A percentile compares a stretch with the other conserved stretches of the same genome.
Conservation (phyloP, 2,888 invertebrate species). For the Stenoptilia bipunctidactyla region DNA sequence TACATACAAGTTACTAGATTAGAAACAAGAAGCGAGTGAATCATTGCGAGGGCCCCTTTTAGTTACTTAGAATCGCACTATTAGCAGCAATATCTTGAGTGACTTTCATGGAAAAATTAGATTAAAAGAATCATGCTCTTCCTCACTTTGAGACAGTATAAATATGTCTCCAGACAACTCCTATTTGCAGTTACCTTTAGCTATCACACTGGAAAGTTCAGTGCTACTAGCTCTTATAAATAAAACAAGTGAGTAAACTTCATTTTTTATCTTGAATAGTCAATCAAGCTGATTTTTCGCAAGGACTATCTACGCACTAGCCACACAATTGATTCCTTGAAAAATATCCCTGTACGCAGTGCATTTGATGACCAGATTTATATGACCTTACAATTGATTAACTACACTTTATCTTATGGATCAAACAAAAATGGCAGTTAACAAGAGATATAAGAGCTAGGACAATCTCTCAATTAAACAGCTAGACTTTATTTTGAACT, state of each 20-base stretch:
- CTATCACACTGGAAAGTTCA: background rate
- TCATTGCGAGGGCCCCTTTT: conserved; percentile 16
- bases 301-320: background rate
- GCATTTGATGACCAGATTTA: background rate
- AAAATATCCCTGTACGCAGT: background rate
- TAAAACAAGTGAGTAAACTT: background rate
- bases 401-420: background rate
- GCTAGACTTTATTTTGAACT: background rate
- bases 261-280: background rate
- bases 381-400: background rate
- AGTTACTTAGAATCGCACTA: conserved; percentile 12
- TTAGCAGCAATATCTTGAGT: conserved; percentile 35
- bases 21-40: conserved; percentile 16
- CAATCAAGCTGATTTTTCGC: background rate
- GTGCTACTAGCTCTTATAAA: background rate
- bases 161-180: background rate
- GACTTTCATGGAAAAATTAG: conserved; percentile 45
- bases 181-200: background rate
- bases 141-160: background rate
- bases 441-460: background rate
- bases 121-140: conserved; percentile 13
- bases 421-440: background rate
- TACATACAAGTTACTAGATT: background rate
- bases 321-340: conserved; percentile 1
- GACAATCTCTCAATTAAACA: background rate